Evolutionary conservation across 2,888 invertebrate species (phyloP), one percentile per base, ranked within the genome.

Genomic region (Thera britannica): DNA sequence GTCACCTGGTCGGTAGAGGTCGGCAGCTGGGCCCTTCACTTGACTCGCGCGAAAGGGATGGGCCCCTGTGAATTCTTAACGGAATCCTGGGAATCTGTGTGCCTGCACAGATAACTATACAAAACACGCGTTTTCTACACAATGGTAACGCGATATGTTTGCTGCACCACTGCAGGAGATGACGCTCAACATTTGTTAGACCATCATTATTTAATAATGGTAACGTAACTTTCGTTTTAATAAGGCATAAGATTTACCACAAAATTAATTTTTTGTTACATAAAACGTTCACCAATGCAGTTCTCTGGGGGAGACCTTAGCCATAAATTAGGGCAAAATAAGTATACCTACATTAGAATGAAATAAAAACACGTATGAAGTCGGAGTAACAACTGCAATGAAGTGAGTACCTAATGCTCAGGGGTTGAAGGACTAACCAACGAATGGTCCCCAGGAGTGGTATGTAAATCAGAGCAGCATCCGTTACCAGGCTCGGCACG

Each of bases 41-140:
- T 92, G 93, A 91, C 92, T 90, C 90, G 83, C 79, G 82, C 86
- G 87, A 90, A 92, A 92, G 92, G 93, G 93, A 91, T 92, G 92
- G 83, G 79, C 83, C 83, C 89, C 86, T 91, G 91, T 85, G 90
- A 90, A 91, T 85, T 73, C 77, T 83, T 85, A 88, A 89, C 90
- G 88, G 90, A 83, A 86, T 87, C 88, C 85, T 87, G 88, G 84
- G 88, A 87, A 84, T 79, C 78, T 81, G 83, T 85, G 87, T 86
- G 83, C 84, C 81, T 79, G 81, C 85, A 80, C 79, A 86, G 83
- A 87, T 83, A 86, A 83, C 62, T 58, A 46, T 61, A 68, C 62
- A 58, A 62, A 56, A 68, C 67, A 63, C 80, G 76, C 75, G 73
- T 71, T 70, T 68, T 61, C 60, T 55, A 72, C 75, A 79, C 85